phyloP scores from a whole-genome alignment of 2,797 vertebrate genomes.

The Tapirus indicus region DNA sequence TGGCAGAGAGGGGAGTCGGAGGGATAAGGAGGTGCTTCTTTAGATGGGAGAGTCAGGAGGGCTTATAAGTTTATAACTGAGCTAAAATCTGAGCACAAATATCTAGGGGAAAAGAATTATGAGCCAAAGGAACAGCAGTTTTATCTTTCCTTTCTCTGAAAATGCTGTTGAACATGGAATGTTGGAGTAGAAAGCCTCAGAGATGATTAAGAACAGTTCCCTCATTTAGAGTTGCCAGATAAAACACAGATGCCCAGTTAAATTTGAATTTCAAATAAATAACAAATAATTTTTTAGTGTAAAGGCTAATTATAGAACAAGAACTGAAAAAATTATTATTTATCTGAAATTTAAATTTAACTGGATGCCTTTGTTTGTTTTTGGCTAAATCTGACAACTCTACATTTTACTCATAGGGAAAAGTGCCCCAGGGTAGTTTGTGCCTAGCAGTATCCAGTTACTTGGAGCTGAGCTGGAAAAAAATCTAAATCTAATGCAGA shows the following conservation, averaged over 20 bases:
- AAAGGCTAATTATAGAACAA: background rate
- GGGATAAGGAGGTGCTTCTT: background rate
- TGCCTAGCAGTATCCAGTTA: background rate
- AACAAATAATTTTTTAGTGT: background rate
- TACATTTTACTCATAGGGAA: constrained; percentile 22
- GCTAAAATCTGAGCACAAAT: background rate
- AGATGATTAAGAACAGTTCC: background rate
- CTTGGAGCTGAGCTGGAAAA: background rate
- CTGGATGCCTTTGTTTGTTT: background rate
- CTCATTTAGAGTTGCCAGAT: background rate
- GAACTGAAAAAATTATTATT: background rate
- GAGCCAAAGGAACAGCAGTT: background rate
- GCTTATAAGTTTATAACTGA: background rate
- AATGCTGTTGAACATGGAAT: background rate
- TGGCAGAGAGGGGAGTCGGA: background rate
- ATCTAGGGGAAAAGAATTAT: background rate
- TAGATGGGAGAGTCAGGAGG: background rate
- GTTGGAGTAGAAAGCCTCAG: background rate
- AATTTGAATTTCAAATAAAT: constrained; percentile 49
- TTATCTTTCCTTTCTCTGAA: background rate
- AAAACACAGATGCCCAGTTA: background rate
- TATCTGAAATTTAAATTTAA: constrained; percentile 41
- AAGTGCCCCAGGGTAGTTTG: background rate
- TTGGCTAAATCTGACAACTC: background rate
- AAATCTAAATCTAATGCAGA: constrained; percentile 53